phyloP scores from a whole-genome alignment of 2,113 vertebrate species.

The human (Homo sapiens) region GRCh38 chr1:239217001-239217500 shows the following conservation, averaged over 20 bases:
- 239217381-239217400: no score
- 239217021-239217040: neutral
- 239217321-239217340: neutral
- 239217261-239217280: neutral
- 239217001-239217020: neutral
- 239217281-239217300: neutral
- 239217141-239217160: neutral
- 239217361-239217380: no score
- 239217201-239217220: no score
- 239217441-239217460: no score
- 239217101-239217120: neutral
- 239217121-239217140: neutral
- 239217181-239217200: no score
- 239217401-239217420: no score
- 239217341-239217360: neutral
- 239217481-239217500: no score
- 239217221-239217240: neutral
- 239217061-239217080: neutral
- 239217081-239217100: neutral
- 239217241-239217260: neutral
- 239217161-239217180: neutral
- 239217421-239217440: no score
- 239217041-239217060: no score
- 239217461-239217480: no score
- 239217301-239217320: neutral